Conservation (phyloP, 2,113 vertebrate species). For the Embiotoca jacksoni region DNA sequence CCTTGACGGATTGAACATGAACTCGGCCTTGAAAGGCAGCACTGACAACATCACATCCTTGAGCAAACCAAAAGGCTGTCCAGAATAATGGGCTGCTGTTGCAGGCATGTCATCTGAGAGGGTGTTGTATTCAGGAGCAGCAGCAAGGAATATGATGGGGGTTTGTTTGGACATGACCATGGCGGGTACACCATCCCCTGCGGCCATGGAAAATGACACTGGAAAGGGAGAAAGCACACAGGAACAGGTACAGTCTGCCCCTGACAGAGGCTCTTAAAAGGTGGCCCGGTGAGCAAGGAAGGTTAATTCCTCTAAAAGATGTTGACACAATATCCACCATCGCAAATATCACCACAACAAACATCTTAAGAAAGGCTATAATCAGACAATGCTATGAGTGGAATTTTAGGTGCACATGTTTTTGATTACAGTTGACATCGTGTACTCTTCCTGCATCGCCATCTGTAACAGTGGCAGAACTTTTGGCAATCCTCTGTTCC, state of each 20-base stretch:
- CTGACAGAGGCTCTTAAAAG: constrained; percentile 28
- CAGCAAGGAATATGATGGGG: constrained; percentile 53
- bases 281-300: constrained; percentile 11
- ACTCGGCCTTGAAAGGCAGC: constrained; percentile 75
- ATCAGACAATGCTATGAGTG: constrained; percentile 61
- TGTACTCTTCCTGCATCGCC: constrained; percentile 47
- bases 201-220: constrained; percentile 73
- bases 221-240: constrained; percentile 41
- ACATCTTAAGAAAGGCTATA: constrained; percentile 54
- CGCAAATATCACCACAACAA: constrained; percentile 34
- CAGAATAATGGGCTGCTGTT: constrained; percentile 73
- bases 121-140: constrained; percentile 42
- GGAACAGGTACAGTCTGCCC: constrained; percentile 49
- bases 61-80: constrained; percentile 68
- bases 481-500: constrained; percentile 49
- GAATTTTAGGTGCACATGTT: constrained; percentile 76
- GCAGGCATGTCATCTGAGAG: constrained; percentile 75
- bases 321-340: constrained; percentile 41
- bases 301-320: constrained; percentile 43
- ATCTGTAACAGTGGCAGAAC: constrained; percentile 61
- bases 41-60: constrained; percentile 76
- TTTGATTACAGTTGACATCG: constrained; percentile 64
- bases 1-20: constrained; percentile 70
- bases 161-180: constrained; percentile 80
- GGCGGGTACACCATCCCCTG: constrained; percentile 53